Conservation (phyloP, 2,113 vertebrate species). For the Platysteira castanea region DNA sequence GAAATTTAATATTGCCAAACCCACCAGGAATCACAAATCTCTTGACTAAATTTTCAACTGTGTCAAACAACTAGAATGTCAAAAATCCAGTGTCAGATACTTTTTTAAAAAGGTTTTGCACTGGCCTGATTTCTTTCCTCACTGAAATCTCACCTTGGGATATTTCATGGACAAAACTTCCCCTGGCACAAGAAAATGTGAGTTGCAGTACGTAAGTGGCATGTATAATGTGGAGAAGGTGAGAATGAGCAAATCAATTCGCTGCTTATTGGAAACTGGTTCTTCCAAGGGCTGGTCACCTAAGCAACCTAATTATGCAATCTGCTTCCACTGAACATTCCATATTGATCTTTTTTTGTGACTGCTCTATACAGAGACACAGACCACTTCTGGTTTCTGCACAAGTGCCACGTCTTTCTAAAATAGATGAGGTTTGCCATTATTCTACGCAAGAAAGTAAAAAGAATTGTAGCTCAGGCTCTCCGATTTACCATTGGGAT, state of each 20-base stretch:
- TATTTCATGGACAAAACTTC: neutral
- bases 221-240: neutral
- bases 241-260: neutral
- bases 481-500: neutral
- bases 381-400: neutral
- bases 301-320: neutral
- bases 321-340: neutral
- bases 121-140: neutral
- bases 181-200: neutral
- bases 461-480: neutral
- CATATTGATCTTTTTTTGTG: neutral
- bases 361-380: neutral
- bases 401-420: neutral
- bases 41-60: neutral
- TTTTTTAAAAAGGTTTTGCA: neutral
- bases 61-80: neutral
- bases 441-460: neutral
- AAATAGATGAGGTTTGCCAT: neutral
- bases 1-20: neutral
- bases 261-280: neutral
- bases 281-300: neutral
- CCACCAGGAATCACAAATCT: neutral
- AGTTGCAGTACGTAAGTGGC: neutral
- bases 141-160: neutral
- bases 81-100: neutral